phyloP scores from a whole-genome alignment of 2,797 vertebrate species.

The Acridotheres tristis region DNA sequence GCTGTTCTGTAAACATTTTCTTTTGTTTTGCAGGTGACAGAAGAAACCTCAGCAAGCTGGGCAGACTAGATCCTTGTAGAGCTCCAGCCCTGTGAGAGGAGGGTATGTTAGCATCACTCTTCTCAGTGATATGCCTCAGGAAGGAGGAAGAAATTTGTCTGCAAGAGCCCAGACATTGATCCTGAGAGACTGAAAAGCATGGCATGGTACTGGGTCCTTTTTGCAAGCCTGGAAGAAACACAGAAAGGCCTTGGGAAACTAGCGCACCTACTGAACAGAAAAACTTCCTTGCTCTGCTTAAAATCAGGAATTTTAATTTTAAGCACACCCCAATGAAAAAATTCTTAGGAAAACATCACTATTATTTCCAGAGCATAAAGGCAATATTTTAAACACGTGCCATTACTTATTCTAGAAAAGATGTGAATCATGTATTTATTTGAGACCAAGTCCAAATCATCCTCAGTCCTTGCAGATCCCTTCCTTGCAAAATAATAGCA shows the following conservation, averaged over 20 bases:
- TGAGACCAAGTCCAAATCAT: not conserved
- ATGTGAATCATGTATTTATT: not conserved
- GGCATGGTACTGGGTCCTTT: not conserved
- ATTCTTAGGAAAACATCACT: rapidly evolving
- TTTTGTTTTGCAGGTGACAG: not conserved
- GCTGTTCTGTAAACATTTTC: not conserved
- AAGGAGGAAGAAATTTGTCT: not conserved
- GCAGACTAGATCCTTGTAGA: not conserved
- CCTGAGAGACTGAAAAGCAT: not conserved
- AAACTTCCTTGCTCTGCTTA: not conserved
- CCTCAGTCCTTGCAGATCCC: not conserved
- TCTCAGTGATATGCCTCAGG: not conserved
- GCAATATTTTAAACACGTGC: not conserved
- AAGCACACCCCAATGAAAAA: not conserved
- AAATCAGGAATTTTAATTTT: not conserved
- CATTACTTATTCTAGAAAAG: not conserved
- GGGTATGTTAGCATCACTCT: not conserved
- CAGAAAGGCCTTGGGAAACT: not conserved
- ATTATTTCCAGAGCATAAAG: not conserved
- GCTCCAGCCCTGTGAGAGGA: not conserved
- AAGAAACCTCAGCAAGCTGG: not conserved
- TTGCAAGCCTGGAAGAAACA: not conserved
- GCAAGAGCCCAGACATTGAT: not conserved
- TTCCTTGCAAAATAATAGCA: not conserved
- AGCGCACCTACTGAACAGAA: not conserved